A percentile compares a stretch with the other conserved stretches of the same genome.
Evolutionary conservation across 2,888 invertebrate genomes (phyloP).

Genomic region (Meliscaeva auricollis): DNA sequence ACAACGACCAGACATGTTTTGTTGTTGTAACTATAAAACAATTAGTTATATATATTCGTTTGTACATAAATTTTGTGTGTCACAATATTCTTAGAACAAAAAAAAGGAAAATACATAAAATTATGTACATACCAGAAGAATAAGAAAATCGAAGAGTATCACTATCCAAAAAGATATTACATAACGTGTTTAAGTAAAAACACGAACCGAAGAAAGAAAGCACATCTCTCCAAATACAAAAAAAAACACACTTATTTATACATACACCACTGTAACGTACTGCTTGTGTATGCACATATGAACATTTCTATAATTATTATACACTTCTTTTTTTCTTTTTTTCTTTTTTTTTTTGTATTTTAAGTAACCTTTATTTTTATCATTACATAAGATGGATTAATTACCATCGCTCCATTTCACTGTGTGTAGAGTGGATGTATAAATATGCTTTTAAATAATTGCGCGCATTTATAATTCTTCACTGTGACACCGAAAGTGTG

Average conservation of each 20-base stretch:
- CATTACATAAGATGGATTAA: constrained; percentile 71
- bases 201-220: constrained; percentile 71
- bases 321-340: constrained; percentile 5
- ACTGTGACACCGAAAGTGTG: constrained; percentile 28
- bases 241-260: constrained; percentile 57
- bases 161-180: constrained; percentile 76
- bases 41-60: background rate
- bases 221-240: constrained; percentile 60
- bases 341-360: constrained; percentile 16
- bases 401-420: constrained; percentile 51
- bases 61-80: constrained; percentile 33
- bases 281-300: constrained; percentile 56
- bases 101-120: constrained; percentile 21
- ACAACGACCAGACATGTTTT: constrained; percentile 5
- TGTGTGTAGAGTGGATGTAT: constrained; percentile 43
- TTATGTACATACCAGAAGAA: constrained; percentile 68
- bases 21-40: constrained; percentile 12
- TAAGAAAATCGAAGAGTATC: constrained; percentile 66
- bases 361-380: constrained; percentile 58
- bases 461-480: constrained; percentile 68
- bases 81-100: constrained; percentile 6
- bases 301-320: constrained; percentile 55
- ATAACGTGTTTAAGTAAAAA: constrained; percentile 75
- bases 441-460: constrained; percentile 60
- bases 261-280: constrained; percentile 64